Percentiles rank a stretch among this genome's conserved stretches.
phyloP scores from a whole-genome alignment of 2,113 vertebrate genomes.

The Gallinago undulata region DNA sequence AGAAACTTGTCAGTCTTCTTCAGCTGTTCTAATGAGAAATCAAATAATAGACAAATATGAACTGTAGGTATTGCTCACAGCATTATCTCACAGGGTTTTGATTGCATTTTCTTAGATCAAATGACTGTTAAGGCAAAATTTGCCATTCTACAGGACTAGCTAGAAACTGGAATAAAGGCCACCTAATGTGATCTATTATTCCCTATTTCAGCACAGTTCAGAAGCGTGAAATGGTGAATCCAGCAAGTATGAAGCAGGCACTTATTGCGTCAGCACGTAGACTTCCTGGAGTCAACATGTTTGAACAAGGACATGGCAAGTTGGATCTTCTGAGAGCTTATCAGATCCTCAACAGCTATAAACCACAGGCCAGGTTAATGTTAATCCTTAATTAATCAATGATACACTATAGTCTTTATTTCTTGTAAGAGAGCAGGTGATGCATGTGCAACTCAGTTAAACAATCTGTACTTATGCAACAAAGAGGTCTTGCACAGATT shows the following conservation, averaged over 20 bases:
- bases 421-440: neutral
- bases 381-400: neutral
- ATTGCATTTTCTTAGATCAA: neutral
- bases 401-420: neutral
- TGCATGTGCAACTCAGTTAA: neutral
- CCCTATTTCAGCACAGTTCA: constrained; percentile 85
- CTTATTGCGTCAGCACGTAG: constrained; percentile 94
- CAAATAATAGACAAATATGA: neutral
- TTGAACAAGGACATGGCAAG: constrained; percentile 98
- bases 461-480: neutral
- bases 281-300: constrained; percentile 98
- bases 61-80: neutral
- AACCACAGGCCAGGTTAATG: constrained; percentile 93
- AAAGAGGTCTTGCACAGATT: neutral
- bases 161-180: neutral
- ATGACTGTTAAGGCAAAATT: neutral
- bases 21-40: neutral
- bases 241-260: constrained; percentile 98
- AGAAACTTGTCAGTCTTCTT: neutral
- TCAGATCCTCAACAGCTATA: constrained; percentile 97
- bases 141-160: neutral
- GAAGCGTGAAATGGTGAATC: constrained; percentile 94
- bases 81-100: neutral
- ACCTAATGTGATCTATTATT: neutral
- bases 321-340: constrained; percentile 94